A percentile compares a stretch with the other conserved stretches of the same genome.
These are phyloP conservation scores for Aleiodes testaceus DNA, from an alignment of 2,888 invertebrate species.

Conservation along the genomic window DNA sequence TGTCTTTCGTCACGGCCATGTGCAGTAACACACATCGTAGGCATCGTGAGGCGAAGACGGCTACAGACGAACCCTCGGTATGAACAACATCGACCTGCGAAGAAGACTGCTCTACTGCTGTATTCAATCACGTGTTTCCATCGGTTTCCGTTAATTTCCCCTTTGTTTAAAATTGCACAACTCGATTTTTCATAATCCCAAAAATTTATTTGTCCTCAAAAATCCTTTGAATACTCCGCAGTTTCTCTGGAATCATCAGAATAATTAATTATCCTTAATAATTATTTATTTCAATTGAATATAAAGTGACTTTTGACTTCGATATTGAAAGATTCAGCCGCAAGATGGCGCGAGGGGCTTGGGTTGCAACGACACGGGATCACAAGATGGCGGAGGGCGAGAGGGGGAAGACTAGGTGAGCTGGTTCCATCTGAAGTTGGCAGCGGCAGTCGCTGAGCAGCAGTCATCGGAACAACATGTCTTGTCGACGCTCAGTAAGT, in stretches of 20 bases:
- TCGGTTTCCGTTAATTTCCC: neutral
- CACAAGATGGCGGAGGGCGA: no score
- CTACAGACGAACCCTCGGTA: constrained; percentile 65
- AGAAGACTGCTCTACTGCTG: constrained; percentile 22
- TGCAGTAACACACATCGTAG: constrained; percentile 70
- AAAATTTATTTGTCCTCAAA: neutral
- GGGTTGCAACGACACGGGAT: no score
- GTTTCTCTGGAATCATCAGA: neutral
- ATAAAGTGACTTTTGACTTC: neutral
- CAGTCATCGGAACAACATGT: no score
- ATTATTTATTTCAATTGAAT: neutral
- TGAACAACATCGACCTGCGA: constrained; percentile 42
- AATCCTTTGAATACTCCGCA: neutral
- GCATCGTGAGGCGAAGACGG: constrained; percentile 67
- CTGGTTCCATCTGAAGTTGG: no score
- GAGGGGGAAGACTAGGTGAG: no score
- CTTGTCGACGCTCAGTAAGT: no score
- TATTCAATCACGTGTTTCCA: neutral
- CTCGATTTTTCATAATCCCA: neutral
- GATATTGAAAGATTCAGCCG: neutral
- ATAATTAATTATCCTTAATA: neutral
- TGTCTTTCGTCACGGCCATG: constrained; percentile 68
- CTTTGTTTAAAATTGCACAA: neutral
- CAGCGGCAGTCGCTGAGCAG: no score
- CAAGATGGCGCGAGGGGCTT: neutral